Percentiles rank a stretch among this genome's conserved stretches.
Conservation (phyloP, 2,113 vertebrate genomes). For the Bothrops jararaca region DNA sequence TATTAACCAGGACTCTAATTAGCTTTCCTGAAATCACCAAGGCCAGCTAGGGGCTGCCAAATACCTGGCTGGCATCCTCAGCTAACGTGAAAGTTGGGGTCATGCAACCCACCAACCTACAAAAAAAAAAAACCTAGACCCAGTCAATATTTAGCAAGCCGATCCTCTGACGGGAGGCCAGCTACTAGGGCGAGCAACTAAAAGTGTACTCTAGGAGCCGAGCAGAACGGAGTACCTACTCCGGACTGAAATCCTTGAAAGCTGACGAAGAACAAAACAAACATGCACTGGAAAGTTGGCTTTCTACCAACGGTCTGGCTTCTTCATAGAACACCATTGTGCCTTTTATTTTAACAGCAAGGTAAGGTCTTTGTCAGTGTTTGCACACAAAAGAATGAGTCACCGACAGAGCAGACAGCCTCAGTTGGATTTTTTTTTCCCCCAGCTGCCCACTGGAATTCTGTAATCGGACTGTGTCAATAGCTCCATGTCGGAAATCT, state of each 20-base stretch:
- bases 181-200: not conserved
- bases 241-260: not conserved
- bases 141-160: not conserved
- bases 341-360: not conserved
- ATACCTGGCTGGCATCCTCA: not conserved
- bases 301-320: accelerated
- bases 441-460: not conserved
- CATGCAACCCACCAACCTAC: not conserved
- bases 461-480: not conserved
- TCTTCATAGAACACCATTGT: not conserved
- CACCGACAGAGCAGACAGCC: not conserved
- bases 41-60: not conserved
- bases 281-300: not conserved
- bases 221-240: not conserved
- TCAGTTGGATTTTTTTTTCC: not conserved
- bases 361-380: not conserved
- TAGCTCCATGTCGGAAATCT: not conserved
- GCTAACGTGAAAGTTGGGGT: not conserved
- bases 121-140: not conserved
- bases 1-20: not conserved
- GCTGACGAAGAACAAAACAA: not conserved
- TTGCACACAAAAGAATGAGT: not conserved
- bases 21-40: not conserved
- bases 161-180: not conserved
- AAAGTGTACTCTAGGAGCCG: not conserved